These are phyloP conservation scores for Microplitis mediator DNA, from an alignment of 1,140 invertebrate genomes.

Conservation along the genomic window DNA sequence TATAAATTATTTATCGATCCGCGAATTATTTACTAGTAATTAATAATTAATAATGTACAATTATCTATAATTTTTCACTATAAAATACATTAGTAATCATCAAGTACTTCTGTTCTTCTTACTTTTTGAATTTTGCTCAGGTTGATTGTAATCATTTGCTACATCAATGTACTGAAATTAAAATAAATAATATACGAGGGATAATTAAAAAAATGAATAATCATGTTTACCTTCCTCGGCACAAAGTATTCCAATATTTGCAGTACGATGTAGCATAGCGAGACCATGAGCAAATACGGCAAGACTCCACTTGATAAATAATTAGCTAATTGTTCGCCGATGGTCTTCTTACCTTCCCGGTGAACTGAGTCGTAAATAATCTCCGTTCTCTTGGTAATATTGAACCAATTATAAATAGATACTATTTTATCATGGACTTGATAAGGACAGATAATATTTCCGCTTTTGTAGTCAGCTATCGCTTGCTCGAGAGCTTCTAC, in stretches of 20 bases:
- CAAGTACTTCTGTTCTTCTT: constrained; percentile 8
- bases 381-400: constrained; percentile 89
- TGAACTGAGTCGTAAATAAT: constrained; percentile 81
- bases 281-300: constrained; percentile 81
- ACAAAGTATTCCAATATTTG: constrained; percentile 73
- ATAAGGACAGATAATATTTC: constrained; percentile 72
- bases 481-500: constrained; percentile 74
- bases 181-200: constrained; percentile 16
- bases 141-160: constrained; percentile 62
- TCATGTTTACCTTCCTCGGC: constrained; percentile 68
- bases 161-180: constrained; percentile 68
- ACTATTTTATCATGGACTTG: constrained; percentile 79
- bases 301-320: constrained; percentile 76
- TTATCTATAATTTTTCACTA: too few relatives aligned
- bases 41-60: too few relatives aligned
- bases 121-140: not conserved
- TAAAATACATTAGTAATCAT: not conserved
- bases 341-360: constrained; percentile 65
- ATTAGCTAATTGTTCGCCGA: constrained; percentile 70
- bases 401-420: constrained; percentile 91
- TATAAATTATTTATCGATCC: too few relatives aligned
- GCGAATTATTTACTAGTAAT: too few relatives aligned
- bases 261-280: constrained; percentile 78
- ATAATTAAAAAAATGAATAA: constrained; percentile 12
- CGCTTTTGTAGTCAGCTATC: constrained; percentile 71